A percentile compares a stretch with the other conserved stretches of the same genome.
phyloP scores from a whole-genome alignment of 1,140 invertebrate genomes.

The Phortica variegata region DNA sequence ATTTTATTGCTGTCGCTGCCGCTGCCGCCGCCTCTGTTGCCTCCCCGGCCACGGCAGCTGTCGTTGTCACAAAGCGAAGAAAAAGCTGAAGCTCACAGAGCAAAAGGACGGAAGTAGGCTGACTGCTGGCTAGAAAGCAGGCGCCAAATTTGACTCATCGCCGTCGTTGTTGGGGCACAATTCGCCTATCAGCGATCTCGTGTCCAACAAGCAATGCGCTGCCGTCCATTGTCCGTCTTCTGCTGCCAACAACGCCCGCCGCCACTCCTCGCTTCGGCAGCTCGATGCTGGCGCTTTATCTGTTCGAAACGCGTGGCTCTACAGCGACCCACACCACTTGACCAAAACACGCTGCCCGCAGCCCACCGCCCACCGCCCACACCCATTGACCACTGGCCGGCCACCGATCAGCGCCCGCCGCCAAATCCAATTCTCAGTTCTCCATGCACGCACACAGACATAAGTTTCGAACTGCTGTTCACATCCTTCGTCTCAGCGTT shows the following conservation, averaged over 20 bases:
- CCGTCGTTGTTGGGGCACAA: slow-evolving; percentile 15
- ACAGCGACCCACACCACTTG: slow-evolving; percentile 26
- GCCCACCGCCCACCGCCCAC: slow-evolving; percentile 2
- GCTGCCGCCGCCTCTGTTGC: neutral
- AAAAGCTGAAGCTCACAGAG: too few relatives aligned
- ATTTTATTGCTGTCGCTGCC: slow-evolving; percentile 39
- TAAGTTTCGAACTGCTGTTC: neutral
- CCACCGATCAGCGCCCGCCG: neutral
- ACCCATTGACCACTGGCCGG: slow-evolving; percentile 2
- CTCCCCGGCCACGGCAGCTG: neutral
- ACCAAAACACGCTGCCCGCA: slow-evolving; percentile 14
- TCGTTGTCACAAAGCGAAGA: too few relatives aligned
- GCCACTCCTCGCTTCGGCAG: neutral
- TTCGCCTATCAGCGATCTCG: too few relatives aligned
- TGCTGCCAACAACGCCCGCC: neutral
- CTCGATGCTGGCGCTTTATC: slow-evolving; percentile 33
- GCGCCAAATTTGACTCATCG: slow-evolving; percentile 44
- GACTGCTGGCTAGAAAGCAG: too few relatives aligned
- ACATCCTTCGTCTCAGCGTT: slow-evolving; percentile 46
- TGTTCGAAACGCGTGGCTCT: slow-evolving; percentile 2
- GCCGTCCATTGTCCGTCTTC: too few relatives aligned
- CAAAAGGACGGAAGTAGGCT: too few relatives aligned
- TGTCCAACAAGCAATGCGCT: slow-evolving; percentile 27
- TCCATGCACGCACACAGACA: too few relatives aligned
- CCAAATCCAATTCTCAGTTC: slow-evolving; percentile 1